phyloP scores from a whole-genome alignment of 2,797 vertebrate genomes.

The Anguilla megastoma region DNA sequence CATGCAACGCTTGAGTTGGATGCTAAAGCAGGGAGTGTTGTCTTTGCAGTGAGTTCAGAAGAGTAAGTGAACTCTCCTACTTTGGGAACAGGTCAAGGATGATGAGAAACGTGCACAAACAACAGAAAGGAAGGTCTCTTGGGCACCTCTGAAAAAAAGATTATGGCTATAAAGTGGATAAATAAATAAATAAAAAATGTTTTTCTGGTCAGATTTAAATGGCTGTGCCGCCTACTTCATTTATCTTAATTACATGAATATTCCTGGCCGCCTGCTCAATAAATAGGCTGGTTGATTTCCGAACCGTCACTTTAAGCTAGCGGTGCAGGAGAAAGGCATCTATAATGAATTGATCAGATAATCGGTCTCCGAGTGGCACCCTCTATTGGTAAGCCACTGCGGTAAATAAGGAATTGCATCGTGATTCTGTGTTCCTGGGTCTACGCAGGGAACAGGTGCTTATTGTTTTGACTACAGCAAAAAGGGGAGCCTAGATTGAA shows the following conservation, averaged over 20 bases:
- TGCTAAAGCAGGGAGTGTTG: slow-evolving; percentile 4
- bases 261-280: slow-evolving; percentile 5
- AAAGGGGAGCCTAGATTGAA: not conserved
- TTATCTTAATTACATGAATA: slow-evolving; percentile 19
- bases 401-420: not conserved
- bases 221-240: not conserved
- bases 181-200: not conserved
- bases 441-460: not conserved
- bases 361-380: not conserved
- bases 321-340: not conserved
- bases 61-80: slow-evolving; percentile 28
- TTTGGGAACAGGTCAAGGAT: not conserved
- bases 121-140: not conserved
- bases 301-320: slow-evolving; percentile 1
- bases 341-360: slow-evolving; percentile 15
- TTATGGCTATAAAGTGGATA: not conserved
- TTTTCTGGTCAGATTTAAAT: slow-evolving; percentile 13
- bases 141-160: not conserved
- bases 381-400: not conserved
- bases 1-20: not conserved
- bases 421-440: not conserved
- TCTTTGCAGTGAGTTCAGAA: not conserved
- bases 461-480: not conserved
- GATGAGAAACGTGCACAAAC: not conserved
- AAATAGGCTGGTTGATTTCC: slow-evolving; percentile 12